Percentiles rank a stretch among this genome's conserved stretches.
Evolutionary conservation across 2,888 invertebrate genomes (phyloP).

Genomic region (Zygaena filipendulae): DNA sequence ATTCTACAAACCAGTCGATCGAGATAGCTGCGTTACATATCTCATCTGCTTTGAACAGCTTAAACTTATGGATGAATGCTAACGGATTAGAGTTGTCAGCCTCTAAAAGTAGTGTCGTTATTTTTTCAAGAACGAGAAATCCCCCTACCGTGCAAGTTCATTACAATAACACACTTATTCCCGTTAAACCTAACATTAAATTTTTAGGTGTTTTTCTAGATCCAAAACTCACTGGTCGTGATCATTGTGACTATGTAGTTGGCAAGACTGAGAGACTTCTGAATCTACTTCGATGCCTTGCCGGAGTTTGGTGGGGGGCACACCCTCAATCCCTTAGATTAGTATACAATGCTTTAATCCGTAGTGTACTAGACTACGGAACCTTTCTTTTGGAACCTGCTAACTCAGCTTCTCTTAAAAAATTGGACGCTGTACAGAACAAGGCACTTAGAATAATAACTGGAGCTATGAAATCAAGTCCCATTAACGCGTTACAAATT

Average conservation of each 20-base stretch:
- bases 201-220: conserved; percentile 1
- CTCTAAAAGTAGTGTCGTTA: not conserved
- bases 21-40: too few relatives aligned
- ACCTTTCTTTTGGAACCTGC: conserved; percentile 15
- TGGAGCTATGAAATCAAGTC: conserved; percentile 20
- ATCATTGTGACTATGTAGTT: not conserved
- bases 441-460: conserved; percentile 16
- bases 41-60: too few relatives aligned
- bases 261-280: not conserved
- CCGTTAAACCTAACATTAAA: not conserved
- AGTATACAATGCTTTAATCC: conserved; percentile 1
- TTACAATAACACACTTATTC: not conserved
- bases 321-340: not conserved
- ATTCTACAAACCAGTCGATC: too few relatives aligned
- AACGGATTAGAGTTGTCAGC: too few relatives aligned
- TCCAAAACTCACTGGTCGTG: not conserved
- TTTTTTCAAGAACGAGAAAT: not conserved
- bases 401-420: conserved; percentile 8
- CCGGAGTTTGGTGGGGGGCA: conserved; percentile 1
- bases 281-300: not conserved
- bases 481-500: conserved; percentile 16
- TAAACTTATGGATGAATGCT: too few relatives aligned
- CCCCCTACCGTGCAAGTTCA: not conserved
- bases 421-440: conserved; percentile 15
- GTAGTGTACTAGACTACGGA: conserved; percentile 19